Base-by-base conservation (phyloP, 2,888 invertebrate genomes). In the Hypomecis punctinalis region DNA sequence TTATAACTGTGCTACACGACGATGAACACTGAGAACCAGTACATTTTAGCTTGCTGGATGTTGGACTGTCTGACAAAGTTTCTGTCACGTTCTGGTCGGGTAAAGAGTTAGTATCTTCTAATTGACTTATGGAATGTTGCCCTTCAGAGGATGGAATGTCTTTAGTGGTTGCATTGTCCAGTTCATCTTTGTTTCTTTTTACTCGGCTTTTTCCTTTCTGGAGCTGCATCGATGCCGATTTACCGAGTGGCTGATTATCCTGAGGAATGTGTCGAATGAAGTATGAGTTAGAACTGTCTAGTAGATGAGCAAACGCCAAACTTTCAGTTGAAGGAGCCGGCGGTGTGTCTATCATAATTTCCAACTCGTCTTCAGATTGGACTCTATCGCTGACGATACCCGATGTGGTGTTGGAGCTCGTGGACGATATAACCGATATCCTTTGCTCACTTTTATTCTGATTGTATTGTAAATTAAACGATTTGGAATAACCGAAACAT, bases 381-480 rank as follows among this genome's bases (percentile, higher is more conserved):
- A 98, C 98, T 74, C 98, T 95, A 86, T 99, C 99, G 85, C 98
- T 98, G 51, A 98, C 98, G 76, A 99, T 98, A 65, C 99, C 99
- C 39, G 98, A 98, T 35, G 99, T 99, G 46, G 98, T 99, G 83
- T 98, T 98, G n/a, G 98, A 98, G 79, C 98, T 98, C 47, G 98
- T 97, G 79, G 97, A 97, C 66, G 98, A 98, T 82, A 98, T 98
- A 39, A 98, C 96, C 61, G 97, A 98, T 83, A 97, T 96, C 76
- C 97, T 94, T 86, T 97, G 97, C 86, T 97, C 97, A 69, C 93
- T 95, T 80, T 96, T 95, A 76, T 94, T 95, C 74, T 94, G 94
- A 76, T 94, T 95, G 61, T 90, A 86, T 70, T 95, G 94, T 75
- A 95, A 84, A 78, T 94, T 94, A 49, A 95, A 90, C 70, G 95